Evolutionary conservation across 2,113 vertebrate species (phyloP), one percentile per base, ranked within the genome.

Genomic region (Lethenteron camtschaticum): DNA sequence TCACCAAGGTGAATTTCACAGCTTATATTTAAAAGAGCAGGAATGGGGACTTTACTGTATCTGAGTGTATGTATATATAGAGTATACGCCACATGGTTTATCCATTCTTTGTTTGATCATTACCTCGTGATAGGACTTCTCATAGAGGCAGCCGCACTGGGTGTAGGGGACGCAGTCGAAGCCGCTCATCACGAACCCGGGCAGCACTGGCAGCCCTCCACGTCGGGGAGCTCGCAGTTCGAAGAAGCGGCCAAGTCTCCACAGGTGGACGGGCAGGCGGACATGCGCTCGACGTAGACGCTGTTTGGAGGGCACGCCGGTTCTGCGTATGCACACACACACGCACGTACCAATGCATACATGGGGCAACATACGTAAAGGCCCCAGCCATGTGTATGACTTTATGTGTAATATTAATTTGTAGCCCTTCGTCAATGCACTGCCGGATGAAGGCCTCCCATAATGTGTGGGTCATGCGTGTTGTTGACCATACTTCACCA

Each of bases 131-230:
- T 82, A 81, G 56, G 71, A 77, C 70, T 72, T 9, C 12, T 75
- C 74, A 71, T 80, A 80, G 3, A 70, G 72, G 75, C 79, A 80
- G 70, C 81, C 81, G 63, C 81, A 82, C 3, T 79, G 12, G 41
- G 11, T 77, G 73, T 76, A 82, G 73, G 79, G 79, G 55, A 82
- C 79, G 0, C 81, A 81, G 4, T 78, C 73, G 58, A 41, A 75
- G 9, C 68, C 79, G 55, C 80, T 81, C 1, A 81, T 77, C 71
- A 81, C 68, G 9, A 77, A 80, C 18, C 81, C 81, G 56, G 75
- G 72, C 18, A 78, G 71, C 81, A 81, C 74, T 80, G 75, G 20
- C 81, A 82, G 75, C 79, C 80, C 73, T 82, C 80, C 7, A 73
- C 56, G 58, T 74, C 76, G 11, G 77, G 77, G 3, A 60, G 68